Conservation (phyloP, 1,140 invertebrate genomes). For the Drosophila truncata region DNA sequence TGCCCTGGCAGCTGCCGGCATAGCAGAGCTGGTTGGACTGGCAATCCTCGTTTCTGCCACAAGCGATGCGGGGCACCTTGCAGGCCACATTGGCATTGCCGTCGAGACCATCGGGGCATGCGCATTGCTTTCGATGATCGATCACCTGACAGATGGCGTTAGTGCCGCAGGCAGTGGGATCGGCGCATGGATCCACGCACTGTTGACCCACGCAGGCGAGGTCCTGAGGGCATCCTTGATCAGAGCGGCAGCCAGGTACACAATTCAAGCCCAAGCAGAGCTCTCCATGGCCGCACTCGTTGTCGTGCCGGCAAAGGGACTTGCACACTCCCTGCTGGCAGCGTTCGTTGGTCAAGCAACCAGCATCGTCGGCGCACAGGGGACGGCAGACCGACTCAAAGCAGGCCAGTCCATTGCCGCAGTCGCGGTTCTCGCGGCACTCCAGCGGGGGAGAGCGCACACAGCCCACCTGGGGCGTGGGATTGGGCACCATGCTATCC, state of each 20-base stretch:
- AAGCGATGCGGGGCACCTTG: conserved; percentile 88
- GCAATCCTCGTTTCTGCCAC: conserved; percentile 89
- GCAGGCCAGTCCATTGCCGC: conserved; percentile 89
- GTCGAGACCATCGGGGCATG: conserved; percentile 89
- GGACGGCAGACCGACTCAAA: conserved; percentile 90
- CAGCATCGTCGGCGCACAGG: conserved; percentile 90
- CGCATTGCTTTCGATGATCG: conserved; percentile 91
- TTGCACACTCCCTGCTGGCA: conserved; percentile 90
- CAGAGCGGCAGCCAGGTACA: conserved; percentile 91
- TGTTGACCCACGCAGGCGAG: conserved; percentile 91
- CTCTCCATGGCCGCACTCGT: conserved; percentile 93
- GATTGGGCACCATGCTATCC: conserved; percentile 92
- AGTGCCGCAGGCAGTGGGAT: conserved; percentile 92
- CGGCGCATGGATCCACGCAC: conserved; percentile 91
- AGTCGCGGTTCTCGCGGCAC: conserved; percentile 91
- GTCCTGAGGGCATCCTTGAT: conserved; percentile 90
- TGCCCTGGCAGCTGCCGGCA: conserved; percentile 90
- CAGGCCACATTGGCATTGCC: conserved; percentile 92
- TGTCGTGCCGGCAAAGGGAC: conserved; percentile 90
- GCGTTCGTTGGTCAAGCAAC: conserved; percentile 93
- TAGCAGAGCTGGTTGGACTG: conserved; percentile 89
- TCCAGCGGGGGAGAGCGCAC: conserved; percentile 90
- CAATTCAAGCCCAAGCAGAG: conserved; percentile 93
- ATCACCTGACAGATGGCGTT: conserved; percentile 91
- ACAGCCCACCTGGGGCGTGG: conserved; percentile 93